phyloP scores from a whole-genome alignment of 2,113 vertebrate genomes.

The Aspiorhynchus laticeps region DNA sequence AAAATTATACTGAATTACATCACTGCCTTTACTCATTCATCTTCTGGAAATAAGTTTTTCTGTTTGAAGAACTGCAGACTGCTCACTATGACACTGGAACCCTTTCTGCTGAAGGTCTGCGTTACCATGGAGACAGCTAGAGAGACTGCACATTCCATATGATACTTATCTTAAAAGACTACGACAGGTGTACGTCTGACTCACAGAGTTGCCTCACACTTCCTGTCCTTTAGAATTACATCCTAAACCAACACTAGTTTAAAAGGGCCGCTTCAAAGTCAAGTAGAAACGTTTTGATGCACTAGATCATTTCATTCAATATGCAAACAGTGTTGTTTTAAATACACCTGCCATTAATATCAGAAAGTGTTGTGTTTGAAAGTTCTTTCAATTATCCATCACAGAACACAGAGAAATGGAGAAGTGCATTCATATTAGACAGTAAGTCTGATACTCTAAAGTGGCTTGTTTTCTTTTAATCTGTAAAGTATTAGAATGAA shows the following conservation, averaged over 20 bases:
- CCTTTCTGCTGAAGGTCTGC: conserved; percentile 41
- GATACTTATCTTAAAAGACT: conserved; percentile 27
- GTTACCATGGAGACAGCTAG: conserved; percentile 65
- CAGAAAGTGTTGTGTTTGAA: background rate
- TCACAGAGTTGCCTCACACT: background rate
- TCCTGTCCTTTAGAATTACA: conserved; percentile 1
- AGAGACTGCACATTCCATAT: conserved; percentile 33
- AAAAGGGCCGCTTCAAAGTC: background rate
- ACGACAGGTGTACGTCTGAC: conserved; percentile 20
- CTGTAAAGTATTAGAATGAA: background rate
- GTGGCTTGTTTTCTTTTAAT: background rate
- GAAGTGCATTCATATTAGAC: background rate
- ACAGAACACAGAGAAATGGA: background rate
- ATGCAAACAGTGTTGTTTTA: background rate
- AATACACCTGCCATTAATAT: background rate
- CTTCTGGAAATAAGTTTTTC: conserved; percentile 23
- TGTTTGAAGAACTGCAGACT: conserved; percentile 29
- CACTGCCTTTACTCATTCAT: conserved; percentile 35
- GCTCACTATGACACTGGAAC: conserved; percentile 40
- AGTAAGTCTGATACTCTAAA: background rate
- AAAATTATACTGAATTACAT: conserved; percentile 15
- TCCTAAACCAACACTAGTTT: background rate
- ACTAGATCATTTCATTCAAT: background rate
- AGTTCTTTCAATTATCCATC: background rate
- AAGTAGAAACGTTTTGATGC: background rate